Evolutionary conservation across 2,113 vertebrate species (phyloP).

Genomic region (Thalassarche chlororhynchos): DNA sequence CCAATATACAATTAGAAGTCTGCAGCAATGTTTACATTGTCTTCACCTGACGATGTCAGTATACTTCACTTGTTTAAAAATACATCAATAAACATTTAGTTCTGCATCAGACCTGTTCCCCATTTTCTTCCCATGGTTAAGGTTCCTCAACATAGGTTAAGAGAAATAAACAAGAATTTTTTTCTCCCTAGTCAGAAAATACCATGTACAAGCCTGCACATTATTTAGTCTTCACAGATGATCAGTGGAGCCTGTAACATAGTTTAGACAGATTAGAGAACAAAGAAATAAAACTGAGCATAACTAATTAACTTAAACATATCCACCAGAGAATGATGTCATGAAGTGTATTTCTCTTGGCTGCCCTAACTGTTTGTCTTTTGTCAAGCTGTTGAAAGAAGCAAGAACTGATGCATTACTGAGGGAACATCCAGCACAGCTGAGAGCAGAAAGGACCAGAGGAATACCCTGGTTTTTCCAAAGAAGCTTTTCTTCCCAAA

Average conservation of each 20-base stretch:
- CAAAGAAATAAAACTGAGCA: constrained; percentile 36
- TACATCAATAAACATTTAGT: not conserved
- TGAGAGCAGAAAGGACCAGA: not conserved
- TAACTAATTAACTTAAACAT: constrained; percentile 21
- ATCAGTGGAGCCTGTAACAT: constrained; percentile 37
- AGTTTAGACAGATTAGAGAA: constrained; percentile 30
- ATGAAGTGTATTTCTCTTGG: constrained; percentile 16
- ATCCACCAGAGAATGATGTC: not conserved
- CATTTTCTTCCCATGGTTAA: not conserved
- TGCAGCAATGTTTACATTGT: not conserved
- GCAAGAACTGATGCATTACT: not conserved
- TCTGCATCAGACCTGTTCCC: not conserved
- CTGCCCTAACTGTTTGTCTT: not conserved
- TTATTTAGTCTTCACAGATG: constrained; percentile 45
- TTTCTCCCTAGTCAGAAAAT: not conserved
- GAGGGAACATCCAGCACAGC: not conserved
- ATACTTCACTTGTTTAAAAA: constrained; percentile 21
- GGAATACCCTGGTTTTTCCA: not conserved
- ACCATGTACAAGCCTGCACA: not conserved
- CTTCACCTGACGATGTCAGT: not conserved
- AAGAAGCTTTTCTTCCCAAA: not conserved
- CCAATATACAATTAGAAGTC: not conserved
- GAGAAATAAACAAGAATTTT: constrained; percentile 21
- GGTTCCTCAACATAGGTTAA: not conserved
- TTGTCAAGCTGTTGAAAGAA: not conserved